Conservation (phyloP, 2,113 vertebrate genomes). For the Procavia capensis region DNA sequence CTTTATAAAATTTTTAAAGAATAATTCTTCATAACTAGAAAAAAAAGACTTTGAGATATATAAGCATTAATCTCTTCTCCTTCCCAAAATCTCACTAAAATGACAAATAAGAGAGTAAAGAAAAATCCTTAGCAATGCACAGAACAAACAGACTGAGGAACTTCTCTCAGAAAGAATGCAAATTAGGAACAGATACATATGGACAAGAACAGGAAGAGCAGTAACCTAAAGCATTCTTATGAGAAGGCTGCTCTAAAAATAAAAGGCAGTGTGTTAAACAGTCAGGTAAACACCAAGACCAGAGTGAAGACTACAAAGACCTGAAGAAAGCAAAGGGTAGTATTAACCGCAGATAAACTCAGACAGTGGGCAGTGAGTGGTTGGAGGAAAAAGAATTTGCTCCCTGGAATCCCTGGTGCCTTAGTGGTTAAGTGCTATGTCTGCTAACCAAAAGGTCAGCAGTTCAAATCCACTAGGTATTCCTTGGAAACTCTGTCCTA, state of each 20-base stretch:
- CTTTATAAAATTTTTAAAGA: neutral
- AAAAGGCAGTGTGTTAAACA: neutral
- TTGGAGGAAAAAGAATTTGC: neutral
- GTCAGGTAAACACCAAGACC: neutral
- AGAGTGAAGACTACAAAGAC: neutral
- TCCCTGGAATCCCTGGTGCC: no score
- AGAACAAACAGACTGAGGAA: neutral
- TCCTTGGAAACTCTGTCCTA: no score
- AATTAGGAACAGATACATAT: neutral
- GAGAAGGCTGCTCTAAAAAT: neutral
- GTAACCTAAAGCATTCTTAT: no score
- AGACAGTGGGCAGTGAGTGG: accelerated
- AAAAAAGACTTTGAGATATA: neutral
- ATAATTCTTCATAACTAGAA: neutral
- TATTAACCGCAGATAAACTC: neutral
- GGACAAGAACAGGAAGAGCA: neutral
- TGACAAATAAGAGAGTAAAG: neutral
- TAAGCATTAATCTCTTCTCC: neutral
- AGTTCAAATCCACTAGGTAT: no score
- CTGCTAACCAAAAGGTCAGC: no score
- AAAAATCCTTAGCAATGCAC: neutral
- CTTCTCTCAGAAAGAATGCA: neutral
- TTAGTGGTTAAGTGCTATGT: no score
- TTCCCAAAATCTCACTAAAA: neutral
- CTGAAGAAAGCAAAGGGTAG: neutral